phyloP scores from a whole-genome alignment of 2,888 invertebrate genomes.

The Synergus laeviventris region DNA sequence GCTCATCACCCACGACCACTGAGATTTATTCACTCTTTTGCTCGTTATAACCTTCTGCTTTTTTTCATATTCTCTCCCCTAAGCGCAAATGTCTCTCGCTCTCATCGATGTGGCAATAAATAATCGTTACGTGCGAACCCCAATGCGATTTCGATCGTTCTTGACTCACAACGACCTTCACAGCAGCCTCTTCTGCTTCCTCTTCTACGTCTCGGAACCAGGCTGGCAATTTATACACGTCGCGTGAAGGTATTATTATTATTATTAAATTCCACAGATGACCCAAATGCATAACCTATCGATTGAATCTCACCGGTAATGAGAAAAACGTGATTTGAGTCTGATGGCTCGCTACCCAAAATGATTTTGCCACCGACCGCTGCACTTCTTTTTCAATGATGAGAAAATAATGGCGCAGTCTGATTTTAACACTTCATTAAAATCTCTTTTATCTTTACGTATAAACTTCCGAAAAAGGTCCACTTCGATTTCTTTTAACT shows the following conservation, averaged over 20 bases:
- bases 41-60: not conserved
- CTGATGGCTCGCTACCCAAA: not conserved
- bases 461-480: no score
- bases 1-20: slow-evolving; percentile 37
- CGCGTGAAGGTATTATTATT: slow-evolving; percentile 50
- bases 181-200: not conserved
- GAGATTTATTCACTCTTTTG: slow-evolving; percentile 1
- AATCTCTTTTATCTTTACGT: no score
- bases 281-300: not conserved
- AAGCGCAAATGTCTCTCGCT: slow-evolving; percentile 7
- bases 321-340: slow-evolving; percentile 3
- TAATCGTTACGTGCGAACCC: slow-evolving; percentile 1
- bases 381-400: not conserved
- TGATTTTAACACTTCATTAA: not conserved
- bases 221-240: slow-evolving; percentile 48
- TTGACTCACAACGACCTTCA: slow-evolving; percentile 13
- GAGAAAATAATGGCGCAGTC: not conserved
- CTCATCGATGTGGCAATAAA: slow-evolving; percentile 7
- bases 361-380: not conserved
- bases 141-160: slow-evolving; percentile 29
- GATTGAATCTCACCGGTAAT: slow-evolving; percentile 1
- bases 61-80: not conserved
- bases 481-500: no score
- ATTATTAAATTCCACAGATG: slow-evolving; percentile 35
- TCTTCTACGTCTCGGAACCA: not conserved